Evolutionary conservation across 2,113 vertebrate genomes (phyloP).

Genomic region (Chaetura pelagica): DNA sequence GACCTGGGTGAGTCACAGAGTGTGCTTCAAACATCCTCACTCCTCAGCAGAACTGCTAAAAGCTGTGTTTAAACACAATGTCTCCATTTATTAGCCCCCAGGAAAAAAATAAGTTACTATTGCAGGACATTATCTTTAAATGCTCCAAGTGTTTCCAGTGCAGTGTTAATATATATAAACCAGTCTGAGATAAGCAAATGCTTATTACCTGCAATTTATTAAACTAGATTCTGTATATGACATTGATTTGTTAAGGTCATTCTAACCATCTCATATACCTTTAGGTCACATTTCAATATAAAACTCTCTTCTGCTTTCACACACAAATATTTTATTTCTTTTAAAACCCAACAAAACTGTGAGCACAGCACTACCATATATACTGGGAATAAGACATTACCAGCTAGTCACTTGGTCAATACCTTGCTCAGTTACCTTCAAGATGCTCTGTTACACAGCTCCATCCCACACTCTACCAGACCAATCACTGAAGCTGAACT

Average conservation of each 20-base stretch:
- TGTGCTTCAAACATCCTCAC: not conserved
- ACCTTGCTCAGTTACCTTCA: not conserved
- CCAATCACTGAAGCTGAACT: not conserved
- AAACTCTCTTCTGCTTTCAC: not conserved
- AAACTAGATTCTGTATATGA: not conserved
- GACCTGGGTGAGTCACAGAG: conserved; percentile 1
- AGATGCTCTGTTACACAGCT: not conserved
- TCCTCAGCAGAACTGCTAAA: not conserved
- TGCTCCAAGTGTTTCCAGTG: not conserved
- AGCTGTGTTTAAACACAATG: not conserved
- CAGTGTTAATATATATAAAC: not conserved
- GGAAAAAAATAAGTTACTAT: not conserved
- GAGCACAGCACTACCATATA: not conserved
- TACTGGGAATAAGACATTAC: not conserved
- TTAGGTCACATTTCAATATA: not conserved
- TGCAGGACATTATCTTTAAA: not conserved
- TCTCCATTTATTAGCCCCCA: conserved; percentile 8
- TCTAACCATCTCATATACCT: not conserved
- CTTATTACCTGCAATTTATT: not conserved
- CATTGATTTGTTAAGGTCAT: not conserved
- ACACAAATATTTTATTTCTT: not conserved
- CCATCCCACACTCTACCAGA: not conserved
- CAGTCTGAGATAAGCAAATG: not conserved
- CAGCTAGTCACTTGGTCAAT: not conserved
- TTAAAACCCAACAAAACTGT: not conserved